Evolutionary conservation across 2,888 invertebrate species (phyloP).

Genomic region (Diadromus collaris): DNA sequence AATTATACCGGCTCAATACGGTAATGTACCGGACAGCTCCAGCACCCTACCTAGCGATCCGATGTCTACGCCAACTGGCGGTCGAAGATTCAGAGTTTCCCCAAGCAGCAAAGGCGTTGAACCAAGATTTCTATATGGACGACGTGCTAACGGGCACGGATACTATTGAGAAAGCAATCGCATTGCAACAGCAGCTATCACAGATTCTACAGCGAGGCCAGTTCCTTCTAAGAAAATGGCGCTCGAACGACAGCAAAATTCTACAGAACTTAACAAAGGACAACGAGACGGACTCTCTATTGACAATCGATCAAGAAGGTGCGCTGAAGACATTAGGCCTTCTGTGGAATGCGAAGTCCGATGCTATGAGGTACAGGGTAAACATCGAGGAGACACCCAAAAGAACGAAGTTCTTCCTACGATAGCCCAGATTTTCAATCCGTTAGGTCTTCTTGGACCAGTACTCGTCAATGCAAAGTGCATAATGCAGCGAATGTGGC

Average conservation of each 20-base stretch:
- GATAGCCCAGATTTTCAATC: conserved; percentile 64
- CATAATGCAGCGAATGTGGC: conserved; percentile 67
- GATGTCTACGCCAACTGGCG: conserved; percentile 50
- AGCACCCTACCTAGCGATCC: conserved; percentile 50
- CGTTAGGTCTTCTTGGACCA: conserved; percentile 64
- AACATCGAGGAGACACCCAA: conserved; percentile 13
- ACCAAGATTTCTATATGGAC: conserved; percentile 56
- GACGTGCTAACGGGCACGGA: conserved; percentile 46
- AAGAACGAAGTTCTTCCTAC: conserved; percentile 60
- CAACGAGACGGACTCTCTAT: neutral
- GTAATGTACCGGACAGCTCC: conserved; percentile 54
- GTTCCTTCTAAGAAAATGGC: conserved; percentile 63
- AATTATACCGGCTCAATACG: conserved; percentile 37
- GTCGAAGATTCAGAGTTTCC: conserved; percentile 46
- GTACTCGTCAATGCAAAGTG: conserved; percentile 65
- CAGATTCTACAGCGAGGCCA: conserved; percentile 23
- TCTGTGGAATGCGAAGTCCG: conserved; percentile 47
- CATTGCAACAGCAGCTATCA: conserved; percentile 11
- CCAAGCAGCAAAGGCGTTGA: conserved; percentile 24
- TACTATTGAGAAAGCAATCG: neutral
- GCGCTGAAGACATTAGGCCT: conserved; percentile 47
- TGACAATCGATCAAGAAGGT: conserved; percentile 33
- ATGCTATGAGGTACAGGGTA: conserved; percentile 45
- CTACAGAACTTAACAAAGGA: conserved; percentile 7
- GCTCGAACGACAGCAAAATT: conserved; percentile 47